A percentile compares a stretch with the other conserved stretches of the same genome.
phyloP scores from a whole-genome alignment of 2,113 vertebrate genomes.

The Cathartes aura region DNA sequence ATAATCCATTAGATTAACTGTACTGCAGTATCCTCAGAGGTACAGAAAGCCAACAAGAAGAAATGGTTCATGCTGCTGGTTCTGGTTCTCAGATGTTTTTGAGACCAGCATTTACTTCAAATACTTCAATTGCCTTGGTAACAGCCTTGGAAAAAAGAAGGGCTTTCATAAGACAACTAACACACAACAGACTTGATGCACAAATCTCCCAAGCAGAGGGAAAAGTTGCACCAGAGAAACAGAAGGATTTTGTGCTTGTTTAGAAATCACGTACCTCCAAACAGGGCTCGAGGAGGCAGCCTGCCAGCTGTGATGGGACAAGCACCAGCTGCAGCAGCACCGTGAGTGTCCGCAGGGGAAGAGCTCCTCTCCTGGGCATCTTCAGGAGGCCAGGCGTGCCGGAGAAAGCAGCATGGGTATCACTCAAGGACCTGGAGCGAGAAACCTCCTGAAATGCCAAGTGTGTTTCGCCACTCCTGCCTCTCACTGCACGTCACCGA shows the following conservation, averaged over 20 bases:
- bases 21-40: not conserved
- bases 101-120: not conserved
- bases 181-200: not conserved
- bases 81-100: not conserved
- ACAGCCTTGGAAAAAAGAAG: not conserved
- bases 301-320: not conserved
- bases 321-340: conserved; percentile 35
- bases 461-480: not conserved
- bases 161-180: not conserved
- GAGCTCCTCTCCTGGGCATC: conserved; percentile 6
- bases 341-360: not conserved
- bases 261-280: conserved; percentile 67
- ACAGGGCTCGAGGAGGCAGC: conserved; percentile 37
- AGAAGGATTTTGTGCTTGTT: not conserved
- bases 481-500: not conserved
- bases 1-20: not conserved
- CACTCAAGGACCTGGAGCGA: not conserved
- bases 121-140: not conserved
- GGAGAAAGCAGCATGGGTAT: not conserved
- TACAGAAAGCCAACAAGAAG: not conserved
- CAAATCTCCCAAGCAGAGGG: not conserved
- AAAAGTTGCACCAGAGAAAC: not conserved
- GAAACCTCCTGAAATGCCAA: not conserved
- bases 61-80: not conserved
- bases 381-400: not conserved